Percentiles rank a stretch among this genome's conserved stretches.
Evolutionary conservation across 2,888 invertebrate species (phyloP).

Genomic region (Brenthis hecate): DNA sequence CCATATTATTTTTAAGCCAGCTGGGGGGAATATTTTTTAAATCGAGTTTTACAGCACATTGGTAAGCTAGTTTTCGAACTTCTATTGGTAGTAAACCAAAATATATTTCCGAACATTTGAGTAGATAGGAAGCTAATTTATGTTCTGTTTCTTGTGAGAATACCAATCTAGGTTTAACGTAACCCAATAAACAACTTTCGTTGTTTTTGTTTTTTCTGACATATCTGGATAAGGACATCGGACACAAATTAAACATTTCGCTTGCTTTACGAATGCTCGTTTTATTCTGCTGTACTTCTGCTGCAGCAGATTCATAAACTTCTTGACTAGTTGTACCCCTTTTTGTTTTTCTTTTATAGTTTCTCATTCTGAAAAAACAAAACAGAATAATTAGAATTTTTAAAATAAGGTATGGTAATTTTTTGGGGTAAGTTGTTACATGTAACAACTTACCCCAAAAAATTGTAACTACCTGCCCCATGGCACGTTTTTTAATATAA

Average conservation of each 20-base stretch:
- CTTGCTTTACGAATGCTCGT: slow-evolving; percentile 25
- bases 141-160: too few species aligned
- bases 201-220: slow-evolving; percentile 26
- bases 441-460: too few species aligned
- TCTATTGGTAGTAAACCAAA: slow-evolving; percentile 31
- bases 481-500: too few species aligned
- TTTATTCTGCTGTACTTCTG: slow-evolving; percentile 15
- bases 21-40: slow-evolving; percentile 11
- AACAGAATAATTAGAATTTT: too few species aligned
- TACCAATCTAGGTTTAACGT: slow-evolving; percentile 3
- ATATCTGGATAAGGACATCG: neutral
- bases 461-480: too few species aligned
- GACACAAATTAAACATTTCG: slow-evolving; percentile 14
- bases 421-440: too few species aligned
- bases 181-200: slow-evolving; percentile 36
- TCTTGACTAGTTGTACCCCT: slow-evolving; percentile 5
- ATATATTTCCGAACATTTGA: slow-evolving; percentile 26
- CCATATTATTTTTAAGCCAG: slow-evolving; percentile 15
- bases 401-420: too few species aligned
- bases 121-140: neutral
- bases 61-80: slow-evolving; percentile 34
- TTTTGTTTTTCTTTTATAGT: too few species aligned
- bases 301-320: slow-evolving; percentile 13
- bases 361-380: too few species aligned
- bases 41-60: slow-evolving; percentile 21